Percentiles rank a stretch among this genome's conserved stretches.
Evolutionary conservation across 2,888 invertebrate species (phyloP).

Genomic region (Drosophila barbarae): DNA sequence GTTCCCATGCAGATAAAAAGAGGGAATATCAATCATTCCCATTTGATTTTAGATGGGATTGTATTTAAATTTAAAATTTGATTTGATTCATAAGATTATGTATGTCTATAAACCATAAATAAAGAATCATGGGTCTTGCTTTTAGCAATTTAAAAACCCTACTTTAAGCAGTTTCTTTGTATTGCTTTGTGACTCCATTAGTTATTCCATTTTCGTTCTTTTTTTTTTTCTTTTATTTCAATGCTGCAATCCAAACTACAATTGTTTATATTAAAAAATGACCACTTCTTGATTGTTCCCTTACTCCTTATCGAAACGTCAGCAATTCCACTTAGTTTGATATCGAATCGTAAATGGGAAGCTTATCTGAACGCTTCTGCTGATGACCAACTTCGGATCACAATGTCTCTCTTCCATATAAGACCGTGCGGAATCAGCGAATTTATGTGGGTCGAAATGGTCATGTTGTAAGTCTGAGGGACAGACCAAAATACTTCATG

Average conservation of each 20-base stretch:
- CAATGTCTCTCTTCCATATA: constrained; percentile 1
- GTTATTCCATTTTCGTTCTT: background rate
- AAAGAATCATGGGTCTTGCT: background rate
- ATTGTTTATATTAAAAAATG: background rate
- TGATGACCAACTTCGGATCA: constrained; percentile 16
- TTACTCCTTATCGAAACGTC: constrained; percentile 2
- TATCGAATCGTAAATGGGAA: constrained; percentile 20
- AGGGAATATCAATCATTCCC: constrained; percentile 17
- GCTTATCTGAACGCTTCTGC: constrained; percentile 19
- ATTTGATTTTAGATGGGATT: background rate
- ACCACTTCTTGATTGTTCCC: background rate
- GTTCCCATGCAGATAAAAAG: constrained; percentile 1
- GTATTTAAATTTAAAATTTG: background rate
- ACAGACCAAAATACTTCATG: constrained; percentile 13
- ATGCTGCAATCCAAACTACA: background rate
- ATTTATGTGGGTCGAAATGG: constrained; percentile 16
- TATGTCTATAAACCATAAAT: background rate
- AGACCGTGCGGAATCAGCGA: constrained; percentile 36
- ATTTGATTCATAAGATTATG: background rate
- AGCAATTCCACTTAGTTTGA: constrained; percentile 27
- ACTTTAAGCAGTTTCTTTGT: background rate
- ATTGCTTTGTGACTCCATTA: background rate
- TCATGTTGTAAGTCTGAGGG: constrained; percentile 16
- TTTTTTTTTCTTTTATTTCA: background rate
- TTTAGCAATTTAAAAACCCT: background rate